Evolutionary conservation across 2,797 vertebrate genomes (phyloP), one percentile per base, ranked within the genome.

Genomic region (Nothura maculosa): DNA sequence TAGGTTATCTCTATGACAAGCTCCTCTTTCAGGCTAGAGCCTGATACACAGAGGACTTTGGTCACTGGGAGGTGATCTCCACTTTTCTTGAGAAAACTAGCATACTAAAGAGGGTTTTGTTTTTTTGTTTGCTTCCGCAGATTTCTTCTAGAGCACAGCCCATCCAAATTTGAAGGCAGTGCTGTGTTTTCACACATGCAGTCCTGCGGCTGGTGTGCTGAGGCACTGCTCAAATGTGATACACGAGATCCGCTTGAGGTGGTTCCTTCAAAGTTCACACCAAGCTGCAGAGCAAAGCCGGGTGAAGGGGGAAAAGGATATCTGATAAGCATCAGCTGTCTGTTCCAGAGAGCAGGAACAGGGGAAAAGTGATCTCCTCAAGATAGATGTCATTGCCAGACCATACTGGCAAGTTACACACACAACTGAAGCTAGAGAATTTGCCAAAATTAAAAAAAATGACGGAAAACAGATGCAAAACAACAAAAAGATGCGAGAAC

Each of bases 401-500:
- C 27, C 67, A 12, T 81, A 36, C 20, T 91, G 89, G 81, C 94
- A 88, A 92, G 38, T 64, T 73, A 64, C 30, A 8, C 83, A 88
- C 61, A 67, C 34, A 77, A 72, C 21, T 89, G 36, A 78, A 88
- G 68, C 45, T 62, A 85, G 48, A 68, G 21, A 73, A 84, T 81
- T 84, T 66, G 57, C 58, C 50, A 90, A 64, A 76, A 70, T 27
- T 17, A 43, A 60, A 63, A 58, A 69, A 58, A 70, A 62, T 1
- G 3, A 66, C 32, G 54, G 27, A 82, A 96, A 93, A 70, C 62
- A 87, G 75, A 95, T 83, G 57, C 63, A 81, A 89, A 90, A 52
- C 47, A 95, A 73, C 68, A 92, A 89, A 64, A 90, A 93, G 62
- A 87, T 64, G 74, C 88, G 86, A 94, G 85, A 95, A 82, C 63